Base-by-base conservation (phyloP, 2,888 invertebrate genomes). In the Vanessa cardui region DNA sequence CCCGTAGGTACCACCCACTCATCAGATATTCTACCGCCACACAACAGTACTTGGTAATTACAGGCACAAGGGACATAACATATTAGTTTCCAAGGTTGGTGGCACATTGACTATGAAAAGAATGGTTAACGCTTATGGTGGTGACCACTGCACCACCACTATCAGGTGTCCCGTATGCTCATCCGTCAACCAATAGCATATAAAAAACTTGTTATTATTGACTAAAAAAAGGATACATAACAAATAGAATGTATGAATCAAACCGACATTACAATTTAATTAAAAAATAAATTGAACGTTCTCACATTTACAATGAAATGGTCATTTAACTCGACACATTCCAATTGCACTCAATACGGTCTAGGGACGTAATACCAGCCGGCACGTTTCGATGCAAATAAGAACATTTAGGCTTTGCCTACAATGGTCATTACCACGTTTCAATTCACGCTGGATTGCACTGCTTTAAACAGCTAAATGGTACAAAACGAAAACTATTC, bases 351-450 rank as follows among this genome's bases (percentile, higher is more conserved):
- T 78, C 78, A 72, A 80, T 79, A 76, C 76, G 75, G 78, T 77
- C 80, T 77, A 74, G 75, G 76, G 78, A 77, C 81, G 83, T 80
- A 83, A 83, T 83, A 84, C 82, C 82, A 80, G 80, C 79, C 76
- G 83, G 83, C 85, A 86, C 85, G 86, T 88, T 88, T 83, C 81
- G 79, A 85, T 87, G 87, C 87, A 89, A 89, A 90, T 89, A 88
- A 83, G 84, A 84, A 80, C 87, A 83, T 87, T 89, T 86, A 85
- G 82, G 80, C 84, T 76, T 81, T 82, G 80, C 84, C 82, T 83
- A 88, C 87, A 86, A 87, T 87, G 83, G 87, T 83, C 85, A 89
- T 89, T 90, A 89, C 86, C 83, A 81, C 84, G 86, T 87, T 90
- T 87, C 88, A 87, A 86, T 87, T 84, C 86, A 83, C 79, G 71